phyloP scores from a whole-genome alignment of 2,888 invertebrate genomes.

The Scaptomyza reducta region DNA sequence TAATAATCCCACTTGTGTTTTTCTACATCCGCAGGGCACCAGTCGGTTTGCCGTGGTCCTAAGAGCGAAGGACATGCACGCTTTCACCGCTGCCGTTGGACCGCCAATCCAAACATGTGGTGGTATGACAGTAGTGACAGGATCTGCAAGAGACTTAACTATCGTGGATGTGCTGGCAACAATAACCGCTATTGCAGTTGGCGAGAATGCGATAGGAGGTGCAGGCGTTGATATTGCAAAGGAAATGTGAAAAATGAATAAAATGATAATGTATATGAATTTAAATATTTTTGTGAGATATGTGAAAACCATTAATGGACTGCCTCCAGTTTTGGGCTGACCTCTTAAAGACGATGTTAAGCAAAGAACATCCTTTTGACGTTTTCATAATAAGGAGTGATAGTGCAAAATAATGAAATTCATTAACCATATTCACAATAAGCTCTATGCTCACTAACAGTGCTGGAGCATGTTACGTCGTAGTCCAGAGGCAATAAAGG shows the following conservation, averaged over 20 bases:
- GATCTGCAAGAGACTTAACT: too few relatives aligned
- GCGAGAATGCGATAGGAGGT: neutral
- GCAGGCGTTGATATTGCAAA: neutral
- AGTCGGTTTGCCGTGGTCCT: neutral
- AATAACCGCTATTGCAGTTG: slow-evolving; percentile 17
- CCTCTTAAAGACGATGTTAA: too few relatives aligned
- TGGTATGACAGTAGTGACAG: too few relatives aligned
- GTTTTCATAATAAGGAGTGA: too few relatives aligned
- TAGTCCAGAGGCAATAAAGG: too few relatives aligned
- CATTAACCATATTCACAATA: neutral
- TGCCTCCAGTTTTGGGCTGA: too few relatives aligned
- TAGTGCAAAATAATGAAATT: neutral
- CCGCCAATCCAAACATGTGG: neutral
- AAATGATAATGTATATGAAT: neutral
- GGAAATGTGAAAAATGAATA: neutral
- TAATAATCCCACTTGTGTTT: too few relatives aligned
- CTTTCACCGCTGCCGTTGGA: neutral
- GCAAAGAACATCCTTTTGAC: too few relatives aligned
- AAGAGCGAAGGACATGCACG: neutral
- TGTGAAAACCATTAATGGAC: too few relatives aligned
- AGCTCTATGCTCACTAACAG: neutral
- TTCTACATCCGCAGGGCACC: neutral
- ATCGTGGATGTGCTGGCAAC: too few relatives aligned
- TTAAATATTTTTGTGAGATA: neutral
- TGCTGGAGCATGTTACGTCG: too few relatives aligned